Base-by-base conservation (phyloP, 2,797 vertebrate species). In the Chelon labrosus region DNA sequence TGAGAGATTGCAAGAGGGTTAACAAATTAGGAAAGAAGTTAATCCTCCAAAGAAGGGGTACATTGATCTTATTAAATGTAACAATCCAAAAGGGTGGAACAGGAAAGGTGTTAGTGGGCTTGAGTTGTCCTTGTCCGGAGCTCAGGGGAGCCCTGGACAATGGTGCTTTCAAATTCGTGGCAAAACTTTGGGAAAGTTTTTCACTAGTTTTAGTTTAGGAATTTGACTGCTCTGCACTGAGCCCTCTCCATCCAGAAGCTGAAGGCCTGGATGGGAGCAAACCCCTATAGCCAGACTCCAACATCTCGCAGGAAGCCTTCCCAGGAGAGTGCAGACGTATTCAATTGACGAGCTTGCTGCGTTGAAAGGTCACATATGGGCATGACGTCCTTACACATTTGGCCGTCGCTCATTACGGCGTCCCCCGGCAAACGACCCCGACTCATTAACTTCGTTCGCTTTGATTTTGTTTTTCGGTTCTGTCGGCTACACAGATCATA, bases 401-500 rank as follows among this genome's bases (percentile, higher is more conserved):
- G 44, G 10, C 25, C 50, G 12, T 7, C 5, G 73, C 63, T 37
- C 13, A 35, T 22, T 4, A 4, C 42, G 11, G 12, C 1, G n/a
- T 7, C 8, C 22, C 31, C 10, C 8, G 13, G 54, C 70, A 52
- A 73, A 69, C 41, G 47, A 55, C 50, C 69, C 6, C 0, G 2
- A 9, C 14, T 50, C 49, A 74, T 82, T 80, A 10, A 53, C 51
- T 71, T 49, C 10, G 41, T 19, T 46, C 63, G 3, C 51, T 56
- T 57, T 25, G 7, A 57, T 61, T 85, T 75, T 79, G 62, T 79
- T 47, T 79, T 77, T 58, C 67, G 4, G 37, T 57, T 73, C 41
- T 37, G 54, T 62, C 14, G 5, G 62, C 58, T 27, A 41, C 73
- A 70, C 60, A 41, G 82, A 89, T 89, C 85, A 77, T 83, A 87